Evolutionary conservation across 2,888 invertebrate species (phyloP).

Genomic region (Chrysomela aeneicollis): DNA sequence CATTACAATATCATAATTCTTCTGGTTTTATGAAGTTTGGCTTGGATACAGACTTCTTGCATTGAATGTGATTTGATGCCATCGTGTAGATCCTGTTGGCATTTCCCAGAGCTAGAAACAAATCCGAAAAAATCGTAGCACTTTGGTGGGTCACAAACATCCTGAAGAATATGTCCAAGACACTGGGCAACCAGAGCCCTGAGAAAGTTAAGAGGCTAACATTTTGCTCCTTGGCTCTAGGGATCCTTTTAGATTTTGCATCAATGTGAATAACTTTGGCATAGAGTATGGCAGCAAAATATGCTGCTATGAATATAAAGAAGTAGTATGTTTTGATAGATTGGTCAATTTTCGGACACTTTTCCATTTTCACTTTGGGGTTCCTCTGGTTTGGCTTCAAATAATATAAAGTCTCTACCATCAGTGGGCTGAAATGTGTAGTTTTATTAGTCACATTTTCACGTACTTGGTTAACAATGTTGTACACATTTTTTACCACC

Average conservation of each 20-base stretch:
- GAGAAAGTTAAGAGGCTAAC: slow-evolving; percentile 46
- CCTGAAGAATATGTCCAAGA: slow-evolving; percentile 52
- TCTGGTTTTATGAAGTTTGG: slow-evolving; percentile 44
- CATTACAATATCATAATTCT: slow-evolving; percentile 19
- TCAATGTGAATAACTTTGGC: slow-evolving; percentile 48
- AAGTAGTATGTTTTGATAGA: slow-evolving; percentile 51
- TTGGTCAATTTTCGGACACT: slow-evolving; percentile 35
- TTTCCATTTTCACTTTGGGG: slow-evolving; percentile 26
- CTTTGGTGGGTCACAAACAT: slow-evolving; percentile 48
- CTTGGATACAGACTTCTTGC: slow-evolving; percentile 43
- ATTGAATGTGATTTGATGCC: slow-evolving; percentile 40
- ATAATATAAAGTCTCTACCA: slow-evolving; percentile 45
- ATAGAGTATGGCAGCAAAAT: slow-evolving; percentile 50
- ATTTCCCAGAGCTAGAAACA: slow-evolving; percentile 51
- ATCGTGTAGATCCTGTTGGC: slow-evolving; percentile 46
- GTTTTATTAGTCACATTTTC: slow-evolving; percentile 31
- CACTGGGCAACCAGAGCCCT: slow-evolving; percentile 55
- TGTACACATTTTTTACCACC: slow-evolving; percentile 52
- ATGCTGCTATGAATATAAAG: slow-evolving; percentile 49
- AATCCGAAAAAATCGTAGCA: slow-evolving; percentile 48
- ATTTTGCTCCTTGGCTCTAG: slow-evolving; percentile 42
- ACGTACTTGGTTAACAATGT: slow-evolving; percentile 47
- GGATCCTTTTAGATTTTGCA: slow-evolving; percentile 36
- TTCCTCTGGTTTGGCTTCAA: slow-evolving; percentile 36
- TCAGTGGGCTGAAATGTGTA: slow-evolving; percentile 32